Evolutionary conservation across 2,888 invertebrate genomes (phyloP).

Genomic region (Perdita meconis): DNA sequence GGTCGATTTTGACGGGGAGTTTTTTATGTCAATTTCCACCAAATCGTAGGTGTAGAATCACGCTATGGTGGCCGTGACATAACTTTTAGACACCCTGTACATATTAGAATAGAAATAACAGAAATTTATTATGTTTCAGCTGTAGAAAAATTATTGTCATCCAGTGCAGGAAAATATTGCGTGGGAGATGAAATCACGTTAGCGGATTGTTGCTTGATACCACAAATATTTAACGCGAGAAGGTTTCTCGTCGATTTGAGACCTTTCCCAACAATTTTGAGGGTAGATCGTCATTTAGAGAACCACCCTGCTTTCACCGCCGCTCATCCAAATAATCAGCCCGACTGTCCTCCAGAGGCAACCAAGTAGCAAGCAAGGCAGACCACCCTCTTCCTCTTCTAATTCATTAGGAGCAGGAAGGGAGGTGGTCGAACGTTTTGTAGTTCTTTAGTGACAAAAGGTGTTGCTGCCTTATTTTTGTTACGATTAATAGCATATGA

Average conservation of each 20-base stretch:
- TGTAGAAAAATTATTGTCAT: conserved; percentile 93
- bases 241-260: conserved; percentile 97
- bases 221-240: conserved; percentile 97
- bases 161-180: conserved; percentile 95
- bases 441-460: conserved; percentile 73
- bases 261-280: conserved; percentile 94
- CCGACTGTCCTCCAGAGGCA: conserved; percentile 96
- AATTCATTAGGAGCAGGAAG: conserved; percentile 71
- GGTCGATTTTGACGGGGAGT: too few species aligned
- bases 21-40: too few species aligned
- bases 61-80: too few species aligned
- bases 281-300: conserved; percentile 94
- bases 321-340: conserved; percentile 96
- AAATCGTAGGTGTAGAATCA: too few species aligned
- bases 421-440: conserved; percentile 72
- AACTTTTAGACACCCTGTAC: too few species aligned
- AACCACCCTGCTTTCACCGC: conserved; percentile 95
- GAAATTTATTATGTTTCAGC: conserved; percentile 85
- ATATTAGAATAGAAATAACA: background rate
- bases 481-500: conserved; percentile 12
- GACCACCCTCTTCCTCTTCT: conserved; percentile 84
- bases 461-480: conserved; percentile 60
- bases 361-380: conserved; percentile 88
- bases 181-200: conserved; percentile 97
- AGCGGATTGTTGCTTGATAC: conserved; percentile 97